Conservation (phyloP, 2,797 vertebrate species). For the Phataginus tetradactyla region DNA sequence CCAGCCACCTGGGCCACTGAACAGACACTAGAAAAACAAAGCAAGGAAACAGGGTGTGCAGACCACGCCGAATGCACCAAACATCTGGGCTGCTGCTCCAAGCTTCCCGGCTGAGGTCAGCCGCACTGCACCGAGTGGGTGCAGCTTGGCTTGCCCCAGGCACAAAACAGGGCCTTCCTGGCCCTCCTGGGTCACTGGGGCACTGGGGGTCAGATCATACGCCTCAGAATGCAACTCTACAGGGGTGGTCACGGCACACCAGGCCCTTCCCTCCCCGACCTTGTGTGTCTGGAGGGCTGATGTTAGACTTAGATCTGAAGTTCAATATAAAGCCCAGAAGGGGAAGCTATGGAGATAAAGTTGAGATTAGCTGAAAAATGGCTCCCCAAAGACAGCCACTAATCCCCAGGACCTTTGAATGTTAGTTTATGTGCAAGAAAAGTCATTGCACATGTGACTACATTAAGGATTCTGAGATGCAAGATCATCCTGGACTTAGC, state of each 20-base stretch:
- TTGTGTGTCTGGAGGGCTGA: rapidly evolving
- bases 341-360: background rate
- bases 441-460: background rate
- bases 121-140: background rate
- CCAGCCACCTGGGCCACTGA: background rate
- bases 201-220: rapidly evolving
- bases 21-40: background rate
- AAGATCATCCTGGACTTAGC: background rate
- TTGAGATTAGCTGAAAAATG: background rate
- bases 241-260: no score
- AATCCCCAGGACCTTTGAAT: background rate
- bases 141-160: background rate
- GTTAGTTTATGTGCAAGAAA: rapidly evolving
- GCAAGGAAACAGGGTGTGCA: rapidly evolving
- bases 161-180: background rate
- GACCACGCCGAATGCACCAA: rapidly evolving
- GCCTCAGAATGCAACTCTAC: rapidly evolving
- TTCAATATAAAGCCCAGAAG: background rate
- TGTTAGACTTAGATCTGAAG: background rate
- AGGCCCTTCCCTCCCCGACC: background rate
- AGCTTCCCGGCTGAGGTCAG: background rate
- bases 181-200: background rate
- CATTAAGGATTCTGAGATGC: no score
- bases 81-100: rapidly evolving
- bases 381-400: background rate